phyloP scores from a whole-genome alignment of 2,797 vertebrate genomes.

The Neosalanx taihuensis region DNA sequence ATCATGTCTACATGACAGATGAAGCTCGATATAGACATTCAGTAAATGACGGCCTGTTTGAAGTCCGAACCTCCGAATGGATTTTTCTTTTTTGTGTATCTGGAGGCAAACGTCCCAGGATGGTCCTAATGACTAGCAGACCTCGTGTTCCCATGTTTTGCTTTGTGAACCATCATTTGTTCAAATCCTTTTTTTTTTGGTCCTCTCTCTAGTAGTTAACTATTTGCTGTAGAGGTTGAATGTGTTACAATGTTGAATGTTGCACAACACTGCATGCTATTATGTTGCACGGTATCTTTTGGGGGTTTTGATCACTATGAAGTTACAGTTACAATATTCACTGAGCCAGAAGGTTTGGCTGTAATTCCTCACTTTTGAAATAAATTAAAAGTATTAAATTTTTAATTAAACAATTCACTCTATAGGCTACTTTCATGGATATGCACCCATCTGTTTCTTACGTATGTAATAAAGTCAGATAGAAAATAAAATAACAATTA shows the following conservation, averaged over 20 bases:
- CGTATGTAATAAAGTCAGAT: too few species aligned
- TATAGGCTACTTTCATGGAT: slow-evolving; percentile 18
- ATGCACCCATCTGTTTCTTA: slow-evolving; percentile 18
- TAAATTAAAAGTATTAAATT: slow-evolving; percentile 32
- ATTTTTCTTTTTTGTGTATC: slow-evolving; percentile 1
- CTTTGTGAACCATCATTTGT: slow-evolving; percentile 24
- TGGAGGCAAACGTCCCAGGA: slow-evolving; percentile 13
- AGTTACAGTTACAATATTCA: slow-evolving; percentile 1
- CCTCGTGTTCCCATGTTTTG: slow-evolving; percentile 29
- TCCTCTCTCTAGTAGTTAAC: slow-evolving; percentile 6
- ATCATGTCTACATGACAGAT: not conserved
- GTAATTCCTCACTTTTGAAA: slow-evolving; percentile 16
- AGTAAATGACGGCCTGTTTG: slow-evolving; percentile 12
- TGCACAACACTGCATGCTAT: too few species aligned
- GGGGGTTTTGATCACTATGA: not conserved
- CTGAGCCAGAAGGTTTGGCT: not conserved
- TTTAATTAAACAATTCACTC: slow-evolving; percentile 25
- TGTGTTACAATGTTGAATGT: not conserved
- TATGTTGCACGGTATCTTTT: not conserved
- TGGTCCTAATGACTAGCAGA: slow-evolving; percentile 25
- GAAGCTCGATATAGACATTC: slow-evolving; percentile 9
- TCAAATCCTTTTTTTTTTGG: slow-evolving; percentile 8
- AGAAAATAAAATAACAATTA: too few species aligned
- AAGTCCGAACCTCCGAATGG: not conserved
- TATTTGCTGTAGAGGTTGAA: slow-evolving; percentile 14